These are phyloP conservation scores for Penaeus vannamei DNA, from an alignment of 1,140 invertebrate species.

Conservation along the genomic window DNA sequence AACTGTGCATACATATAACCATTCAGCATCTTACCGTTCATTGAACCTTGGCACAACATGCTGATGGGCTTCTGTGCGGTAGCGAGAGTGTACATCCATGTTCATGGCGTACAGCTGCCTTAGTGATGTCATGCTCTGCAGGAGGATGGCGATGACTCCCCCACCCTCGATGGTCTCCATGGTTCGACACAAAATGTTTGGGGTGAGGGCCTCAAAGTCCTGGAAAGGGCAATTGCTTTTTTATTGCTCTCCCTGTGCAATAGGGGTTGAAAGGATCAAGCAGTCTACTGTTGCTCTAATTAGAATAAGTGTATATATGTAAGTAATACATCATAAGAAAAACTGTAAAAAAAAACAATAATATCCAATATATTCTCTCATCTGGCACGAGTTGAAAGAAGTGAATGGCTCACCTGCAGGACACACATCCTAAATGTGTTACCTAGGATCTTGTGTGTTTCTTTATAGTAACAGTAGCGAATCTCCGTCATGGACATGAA, in stretches of 20 bases:
- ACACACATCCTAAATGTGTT: constrained; percentile 98
- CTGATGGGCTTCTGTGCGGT: constrained; percentile 94
- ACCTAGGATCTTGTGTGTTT: constrained; percentile 98
- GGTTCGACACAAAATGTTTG: constrained; percentile 96
- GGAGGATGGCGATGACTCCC: constrained; percentile 89
- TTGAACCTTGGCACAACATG: constrained; percentile 96
- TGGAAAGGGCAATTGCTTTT: constrained; percentile 73
- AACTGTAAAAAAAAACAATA: neutral
- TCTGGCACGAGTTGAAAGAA: neutral
- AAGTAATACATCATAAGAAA: neutral
- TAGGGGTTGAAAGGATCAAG: neutral
- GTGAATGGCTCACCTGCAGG: constrained; percentile 80
- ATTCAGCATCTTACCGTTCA: constrained; percentile 84
- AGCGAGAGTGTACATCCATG: constrained; percentile 99
- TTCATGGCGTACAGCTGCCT: constrained; percentile 96
- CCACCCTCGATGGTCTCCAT: constrained; percentile 99
- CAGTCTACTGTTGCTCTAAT: too few species aligned
- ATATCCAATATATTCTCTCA: neutral
- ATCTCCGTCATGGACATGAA: constrained; percentile 98
- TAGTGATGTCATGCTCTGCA: constrained; percentile 89
- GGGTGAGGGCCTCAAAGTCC: constrained; percentile 99
- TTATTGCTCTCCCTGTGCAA: neutral
- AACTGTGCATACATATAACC: too few species aligned
- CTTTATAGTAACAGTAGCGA: constrained; percentile 93
- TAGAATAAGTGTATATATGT: neutral